Percentiles rank a stretch among this genome's conserved stretches.
Evolutionary conservation across 2,888 invertebrate species (phyloP).

Genomic region (Torymus auratus): DNA sequence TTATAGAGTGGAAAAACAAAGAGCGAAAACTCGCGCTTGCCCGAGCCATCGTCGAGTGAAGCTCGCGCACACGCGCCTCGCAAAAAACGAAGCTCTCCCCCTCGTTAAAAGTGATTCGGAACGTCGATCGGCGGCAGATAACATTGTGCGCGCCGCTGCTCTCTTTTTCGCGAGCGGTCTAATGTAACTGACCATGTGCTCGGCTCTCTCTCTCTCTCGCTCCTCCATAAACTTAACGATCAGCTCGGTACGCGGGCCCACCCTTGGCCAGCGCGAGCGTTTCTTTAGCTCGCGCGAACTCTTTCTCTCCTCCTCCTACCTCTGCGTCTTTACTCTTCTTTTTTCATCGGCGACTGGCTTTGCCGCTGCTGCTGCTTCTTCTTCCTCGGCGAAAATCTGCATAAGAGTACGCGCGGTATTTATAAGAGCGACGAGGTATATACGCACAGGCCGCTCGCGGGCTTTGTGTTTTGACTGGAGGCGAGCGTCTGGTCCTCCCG

Average conservation of each 20-base stretch:
- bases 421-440: conserved; percentile 24
- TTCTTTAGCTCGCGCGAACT: conserved; percentile 64
- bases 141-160: conserved; percentile 31
- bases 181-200: conserved; percentile 25
- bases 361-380: conserved; percentile 33
- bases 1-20: conserved; percentile 20
- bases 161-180: conserved; percentile 40
- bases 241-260: conserved; percentile 69
- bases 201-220: conserved; percentile 60
- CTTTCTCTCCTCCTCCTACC: neutral
- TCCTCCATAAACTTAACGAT: conserved; percentile 75
- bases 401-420: conserved; percentile 55
- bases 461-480: conserved; percentile 3
- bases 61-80: neutral
- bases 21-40: conserved; percentile 20
- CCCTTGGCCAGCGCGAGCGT: conserved; percentile 59
- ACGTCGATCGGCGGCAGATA: conserved; percentile 50
- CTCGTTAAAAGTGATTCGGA: conserved; percentile 53
- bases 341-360: neutral
- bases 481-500: neutral
- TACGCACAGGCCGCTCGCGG: neutral
- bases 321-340: neutral
- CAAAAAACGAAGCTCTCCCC: conserved; percentile 30
- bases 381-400: conserved; percentile 62
- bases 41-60: neutral